Evolutionary conservation across 2,113 vertebrate genomes (phyloP).

Genomic region (Otus sunia): DNA sequence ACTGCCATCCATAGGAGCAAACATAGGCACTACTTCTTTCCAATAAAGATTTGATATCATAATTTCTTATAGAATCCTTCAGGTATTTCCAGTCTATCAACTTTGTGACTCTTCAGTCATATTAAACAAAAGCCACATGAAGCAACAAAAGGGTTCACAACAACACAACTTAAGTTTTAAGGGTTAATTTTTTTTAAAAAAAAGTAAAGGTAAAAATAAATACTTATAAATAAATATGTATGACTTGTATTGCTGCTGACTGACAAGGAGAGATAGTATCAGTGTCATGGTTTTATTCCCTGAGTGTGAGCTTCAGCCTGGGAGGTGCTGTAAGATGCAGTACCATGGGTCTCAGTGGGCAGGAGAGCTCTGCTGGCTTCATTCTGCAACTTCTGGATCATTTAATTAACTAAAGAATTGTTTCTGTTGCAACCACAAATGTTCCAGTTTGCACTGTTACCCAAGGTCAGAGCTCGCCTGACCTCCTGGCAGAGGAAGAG

Average conservation of each 20-base stretch:
- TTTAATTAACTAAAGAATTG: slow-evolving; percentile 18
- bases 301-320: background rate
- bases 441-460: slow-evolving; percentile 16
- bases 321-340: rapidly evolving
- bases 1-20: background rate
- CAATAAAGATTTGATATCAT: background rate
- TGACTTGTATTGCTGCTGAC: background rate
- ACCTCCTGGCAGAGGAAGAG: slow-evolving; percentile 51
- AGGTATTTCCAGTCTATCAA: background rate
- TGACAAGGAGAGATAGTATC: background rate
- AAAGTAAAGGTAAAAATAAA: background rate
- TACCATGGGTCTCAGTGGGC: background rate
- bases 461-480: slow-evolving; percentile 30
- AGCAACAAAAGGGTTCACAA: background rate
- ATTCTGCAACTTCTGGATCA: background rate
- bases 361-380: background rate
- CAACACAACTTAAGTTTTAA: background rate
- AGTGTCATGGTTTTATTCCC: background rate
- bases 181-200: background rate
- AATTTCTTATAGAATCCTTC: background rate
- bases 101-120: background rate
- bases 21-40: background rate
- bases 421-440: slow-evolving; percentile 28
- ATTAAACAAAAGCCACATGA: background rate
- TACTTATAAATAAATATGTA: background rate